Evolutionary conservation across 2,888 invertebrate genomes (phyloP), one percentile per base, ranked within the genome.

Genomic region (Ophion slaviceki): DNA sequence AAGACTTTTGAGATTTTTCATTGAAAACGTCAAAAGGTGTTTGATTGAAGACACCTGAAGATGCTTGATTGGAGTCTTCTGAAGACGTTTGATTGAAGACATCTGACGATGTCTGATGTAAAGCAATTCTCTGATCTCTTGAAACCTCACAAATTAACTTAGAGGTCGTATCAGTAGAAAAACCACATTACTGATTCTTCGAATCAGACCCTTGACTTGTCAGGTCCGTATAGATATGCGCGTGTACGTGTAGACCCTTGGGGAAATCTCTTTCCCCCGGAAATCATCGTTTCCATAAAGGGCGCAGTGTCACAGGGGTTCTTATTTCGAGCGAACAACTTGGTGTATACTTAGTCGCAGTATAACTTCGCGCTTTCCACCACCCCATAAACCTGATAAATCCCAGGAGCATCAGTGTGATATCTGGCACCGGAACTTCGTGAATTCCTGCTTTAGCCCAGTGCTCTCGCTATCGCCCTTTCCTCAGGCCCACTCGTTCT

Each of bases 221-320:
- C 75, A n/a, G 20, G 61, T 24, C n/a, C 47, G 45, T 32, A 61
- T 59, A 28, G 17, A 45, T 78, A n/a, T 68, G 24, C 87, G 62
- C 64, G 14, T 86, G 84, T 87, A 47, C 45, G 59, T 61, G 85
- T 67, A 78, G 59, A 87, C 85, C 90, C 89, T 86, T 62, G 68
- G 90, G 90, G 90, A 90, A 90, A 90, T 90, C 88, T 90, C 88
- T 89, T 86, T 40, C 75, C 80, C 82, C 89, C 82, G 83, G 88
- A 90, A 90, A 89, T 90, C 89, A 90, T 90, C 89, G 89, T 90
- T 90, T 90, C 89, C 90, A 89, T 88, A 87, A 90, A 85, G 86
- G 86, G 77, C 82, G 71, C 47, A 47, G n/a, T 62, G 76, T 77
- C 61, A 77, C 72, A 20, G 61, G 67, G 71, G 74, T 72, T 82